Evolutionary conservation across 2,113 vertebrate genomes (phyloP).

Genomic region (Brienomyrus brachyistius): DNA sequence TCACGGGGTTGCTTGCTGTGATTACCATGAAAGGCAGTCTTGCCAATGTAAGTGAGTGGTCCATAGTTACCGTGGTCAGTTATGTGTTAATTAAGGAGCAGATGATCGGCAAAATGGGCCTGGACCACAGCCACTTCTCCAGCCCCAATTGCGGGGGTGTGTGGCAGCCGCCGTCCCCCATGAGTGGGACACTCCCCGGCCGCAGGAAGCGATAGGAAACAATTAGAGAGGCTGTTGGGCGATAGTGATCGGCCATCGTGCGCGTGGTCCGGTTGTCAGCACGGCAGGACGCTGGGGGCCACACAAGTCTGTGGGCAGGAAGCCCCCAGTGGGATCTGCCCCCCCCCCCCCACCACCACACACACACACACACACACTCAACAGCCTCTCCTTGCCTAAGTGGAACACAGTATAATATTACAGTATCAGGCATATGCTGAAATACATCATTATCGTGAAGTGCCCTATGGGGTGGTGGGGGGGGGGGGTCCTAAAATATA

Average conservation of each 20-base stretch:
- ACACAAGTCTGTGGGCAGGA: neutral
- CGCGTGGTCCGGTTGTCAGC: neutral
- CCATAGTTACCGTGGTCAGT: neutral
- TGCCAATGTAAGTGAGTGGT: neutral
- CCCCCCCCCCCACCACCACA: neutral
- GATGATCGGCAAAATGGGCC: neutral
- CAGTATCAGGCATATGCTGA: neutral
- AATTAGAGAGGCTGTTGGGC: conserved; percentile 22
- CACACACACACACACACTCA: conserved; percentile 6
- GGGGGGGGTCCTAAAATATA: neutral
- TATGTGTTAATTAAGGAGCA: neutral
- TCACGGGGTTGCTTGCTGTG: neutral
- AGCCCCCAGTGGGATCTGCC: neutral
- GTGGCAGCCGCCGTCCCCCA: neutral
- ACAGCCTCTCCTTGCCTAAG: neutral
- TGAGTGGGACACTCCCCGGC: neutral
- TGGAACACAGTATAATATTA: neutral
- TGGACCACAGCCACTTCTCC: neutral
- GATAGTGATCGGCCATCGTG: conserved; percentile 27
- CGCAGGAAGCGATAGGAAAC: conserved; percentile 43
- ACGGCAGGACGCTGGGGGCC: conserved; percentile 19
- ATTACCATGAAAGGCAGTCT: neutral
- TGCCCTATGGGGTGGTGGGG: neutral
- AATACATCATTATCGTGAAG: neutral
- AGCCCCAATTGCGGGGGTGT: neutral